Evolutionary conservation across 2,888 invertebrate genomes (phyloP), one percentile per base, ranked within the genome.

Genomic region (Harpalus rubripes): DNA sequence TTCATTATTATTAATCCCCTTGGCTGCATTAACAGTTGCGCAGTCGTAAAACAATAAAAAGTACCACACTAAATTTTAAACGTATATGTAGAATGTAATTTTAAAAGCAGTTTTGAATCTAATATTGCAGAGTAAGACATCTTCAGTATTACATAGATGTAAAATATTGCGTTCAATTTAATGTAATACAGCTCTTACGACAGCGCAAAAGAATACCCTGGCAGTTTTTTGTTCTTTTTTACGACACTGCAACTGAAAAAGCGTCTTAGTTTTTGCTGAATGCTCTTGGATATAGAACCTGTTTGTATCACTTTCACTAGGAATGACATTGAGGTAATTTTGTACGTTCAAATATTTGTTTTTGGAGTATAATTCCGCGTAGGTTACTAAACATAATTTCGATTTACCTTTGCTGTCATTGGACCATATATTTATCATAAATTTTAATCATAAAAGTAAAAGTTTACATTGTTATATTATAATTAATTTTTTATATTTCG

Each of bases 291-390:
- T 61, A 5, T 16, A 10, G 63, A 63, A 63, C 63, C 63, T 26
- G 63, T 63, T 63, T 22, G 12, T 63, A 63, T 63, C 26, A 26
- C 63, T 63, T 63, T 63, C 63, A 63, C 63, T 26, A 63, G 22
- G 22, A 63, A 26, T 63, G 63, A 63, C 63, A 63, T 63, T 63
- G 63, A 63, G 22, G 2, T 4, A 10, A 63, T 63, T 32, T 63
- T 26, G 22, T 12, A 12, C 26, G 10, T 10, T 63, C 63, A 26
- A 63, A 63, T 16, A 59, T 59, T 1, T 12, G 44, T 52, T 52
- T 52, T 52, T 52, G 3, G 32, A 32, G 32, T 32, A 32, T 10
- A 52, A 59, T 59, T n/a, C 7, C 16, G 7, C 59, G 7, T 59
- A 16, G 59, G n/a, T n/a, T 16, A 59, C 16, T 15, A 59, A 59